phyloP scores from a whole-genome alignment of 2,888 invertebrate genomes.

The Tortrix viridana region DNA sequence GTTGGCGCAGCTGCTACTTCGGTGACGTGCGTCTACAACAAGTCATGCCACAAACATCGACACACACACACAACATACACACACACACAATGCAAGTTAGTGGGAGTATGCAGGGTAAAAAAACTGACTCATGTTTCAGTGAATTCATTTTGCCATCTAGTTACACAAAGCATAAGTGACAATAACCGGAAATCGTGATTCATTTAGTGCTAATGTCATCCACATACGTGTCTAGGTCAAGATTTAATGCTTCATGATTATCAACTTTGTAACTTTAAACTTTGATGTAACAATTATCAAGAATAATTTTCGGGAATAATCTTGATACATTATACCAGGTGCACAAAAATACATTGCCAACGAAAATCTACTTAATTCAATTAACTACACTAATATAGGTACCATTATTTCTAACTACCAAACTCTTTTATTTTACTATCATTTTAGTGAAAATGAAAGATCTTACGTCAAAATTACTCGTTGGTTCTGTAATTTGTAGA shows the following conservation, averaged over 20 bases:
- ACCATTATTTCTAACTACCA: constrained; percentile 44
- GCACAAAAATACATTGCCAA: constrained; percentile 81
- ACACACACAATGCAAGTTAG: constrained; percentile 61
- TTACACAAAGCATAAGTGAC: constrained; percentile 5
- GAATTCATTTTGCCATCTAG: neutral
- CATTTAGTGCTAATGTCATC: constrained; percentile 15
- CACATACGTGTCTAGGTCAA: constrained; percentile 48
- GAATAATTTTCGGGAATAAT: constrained; percentile 46
- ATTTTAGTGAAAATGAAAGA: constrained; percentile 39
- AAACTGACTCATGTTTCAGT: constrained; percentile 4
- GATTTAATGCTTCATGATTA: constrained; percentile 39
- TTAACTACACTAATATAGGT: constrained; percentile 60
- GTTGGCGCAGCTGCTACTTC: constrained; percentile 61
- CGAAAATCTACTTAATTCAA: constrained; percentile 58
- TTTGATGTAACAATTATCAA: neutral
- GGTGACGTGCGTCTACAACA: constrained; percentile 74
- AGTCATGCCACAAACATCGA: constrained; percentile 69
- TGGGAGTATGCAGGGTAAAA: constrained; percentile 36
- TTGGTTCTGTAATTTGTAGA: constrained; percentile 80
- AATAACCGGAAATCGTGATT: constrained; percentile 14
- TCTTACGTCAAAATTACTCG: constrained; percentile 64
- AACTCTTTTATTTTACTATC: constrained; percentile 36
- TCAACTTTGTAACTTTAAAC: neutral
- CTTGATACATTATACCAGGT: constrained; percentile 70
- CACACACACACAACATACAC: constrained; percentile 48